Base-by-base conservation (phyloP, 2,797 vertebrate species). In the Sebastes diploproa region DNA sequence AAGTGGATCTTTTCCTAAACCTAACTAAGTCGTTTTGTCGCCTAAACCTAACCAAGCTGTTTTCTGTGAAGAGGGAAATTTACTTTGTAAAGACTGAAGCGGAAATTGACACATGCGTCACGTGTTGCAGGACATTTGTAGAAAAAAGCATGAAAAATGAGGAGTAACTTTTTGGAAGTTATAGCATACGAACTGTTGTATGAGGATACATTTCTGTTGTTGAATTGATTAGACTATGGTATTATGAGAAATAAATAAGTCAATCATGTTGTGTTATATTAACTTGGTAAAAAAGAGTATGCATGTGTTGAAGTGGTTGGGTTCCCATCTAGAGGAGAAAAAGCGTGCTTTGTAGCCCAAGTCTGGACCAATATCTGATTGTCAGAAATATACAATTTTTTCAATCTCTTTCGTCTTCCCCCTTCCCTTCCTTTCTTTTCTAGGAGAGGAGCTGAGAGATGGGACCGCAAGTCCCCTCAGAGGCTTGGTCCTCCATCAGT, bases 401-500 rank as follows among this genome's bases (percentile, higher is more conserved):
- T 89, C 62, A 83, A 38, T 87, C 76, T 71, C 71, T 46, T 89
- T 85, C 69, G 62, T 85, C 83, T 82, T 81, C 67, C 82, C 80
- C 73, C 64, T 83, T 83, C 64, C 74, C 61, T 81, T 79, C 68
- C 68, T 88, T 87, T 82, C 81, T 88, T 84, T 87, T 77, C 72
- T 68, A 72, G 27, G 80, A 90, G 88, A 92, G 88, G 81, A 91
- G 82, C 77, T 90, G 87, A 91, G 91, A 86, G 90, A 92, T 90
- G 89, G 89, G 89, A 92, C 93, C 89, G 27, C 90, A 91, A 93
- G 91, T 92, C 87, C 86, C 91, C 90, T 90, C 86, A 65, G 84
- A 93, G 89, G 87, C 86, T 85, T 64, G 85, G 88, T 92, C 86
- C 92, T 94, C 88, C 91, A 90, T 91, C 91, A 75, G 78, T 86